Evolutionary conservation across 2,888 invertebrate species (phyloP), one percentile per base, ranked within the genome.

Genomic region (Drosophila pseudotalamancana): DNA sequence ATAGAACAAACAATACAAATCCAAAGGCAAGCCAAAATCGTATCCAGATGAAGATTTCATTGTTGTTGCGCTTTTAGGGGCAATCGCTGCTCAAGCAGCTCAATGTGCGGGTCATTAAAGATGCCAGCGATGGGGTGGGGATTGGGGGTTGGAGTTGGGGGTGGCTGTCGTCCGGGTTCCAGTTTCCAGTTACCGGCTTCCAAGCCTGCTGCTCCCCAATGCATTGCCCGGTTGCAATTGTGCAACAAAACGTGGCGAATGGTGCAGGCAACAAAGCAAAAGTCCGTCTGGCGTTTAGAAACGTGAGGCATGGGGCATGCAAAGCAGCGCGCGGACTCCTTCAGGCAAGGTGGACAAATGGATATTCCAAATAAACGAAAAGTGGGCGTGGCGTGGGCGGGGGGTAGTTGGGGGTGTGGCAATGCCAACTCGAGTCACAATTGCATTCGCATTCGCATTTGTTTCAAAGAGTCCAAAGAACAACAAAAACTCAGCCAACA

Each of bases 261-360:
- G 49, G 18, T 48, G 66, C 46, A 32, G 71, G 75, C 67, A 73
- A 75, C 73, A 75, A 75, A 68, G 77, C 77, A 60, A 72, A 65
- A 65, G 83, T 80, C 77, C 83, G 72, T 72, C 72, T 54, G 27
- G 32, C 60, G 59, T 51, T 75, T 57, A 63, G 31, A 12, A 45
- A 25, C 56, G 29, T 39, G 31, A 37, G 42, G 40, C 57, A 27
- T 16, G 37, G 29, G 35, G 39, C 55, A 42, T 27, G 45, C 19
- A 14, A 29, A 19, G 21, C 21, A 25, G 21, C 21, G 19, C 12
- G 35, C 45, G 65, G 39, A 60, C 43, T 64, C 49, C 63, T 69
- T 77, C 51, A 43, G 65, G 63, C 66, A 67, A 84, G 85, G 82
- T 81, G 81, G 81, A 81, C 81, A 85, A 85, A 81, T 81, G 85